These are phyloP conservation scores for Chlorodrepanis virens DNA, from an alignment of 2,113 vertebrate species.

Conservation along the genomic window DNA sequence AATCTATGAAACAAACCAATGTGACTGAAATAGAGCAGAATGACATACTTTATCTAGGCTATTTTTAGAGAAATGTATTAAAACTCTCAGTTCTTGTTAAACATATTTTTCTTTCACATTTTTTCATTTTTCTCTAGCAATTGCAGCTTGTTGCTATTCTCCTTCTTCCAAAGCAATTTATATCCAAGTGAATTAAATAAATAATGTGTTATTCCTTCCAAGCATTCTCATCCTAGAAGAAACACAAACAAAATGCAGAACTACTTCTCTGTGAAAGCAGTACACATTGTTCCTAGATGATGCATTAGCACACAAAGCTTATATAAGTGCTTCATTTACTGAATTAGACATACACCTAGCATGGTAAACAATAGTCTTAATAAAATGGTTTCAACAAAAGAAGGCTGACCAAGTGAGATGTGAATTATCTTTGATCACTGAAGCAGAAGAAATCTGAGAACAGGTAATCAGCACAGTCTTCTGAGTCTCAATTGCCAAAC, in stretches of 20 bases:
- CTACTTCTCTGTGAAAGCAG: not conserved
- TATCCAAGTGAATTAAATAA: not conserved
- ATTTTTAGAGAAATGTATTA: slow-evolving; percentile 37
- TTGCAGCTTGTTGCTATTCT: not conserved
- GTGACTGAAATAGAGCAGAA: slow-evolving; percentile 51
- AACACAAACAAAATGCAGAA: not conserved
- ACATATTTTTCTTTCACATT: not conserved
- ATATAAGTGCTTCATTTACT: not conserved
- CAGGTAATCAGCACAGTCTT: fast-evolving
- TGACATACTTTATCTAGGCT: slow-evolving; percentile 26
- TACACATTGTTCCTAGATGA: not conserved
- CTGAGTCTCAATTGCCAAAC: not conserved
- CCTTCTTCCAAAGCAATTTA: not conserved
- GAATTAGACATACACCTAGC: not conserved
- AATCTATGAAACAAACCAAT: slow-evolving; percentile 10
- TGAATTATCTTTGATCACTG: not conserved
- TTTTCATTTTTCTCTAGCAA: not conserved
- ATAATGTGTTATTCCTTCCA: not conserved
- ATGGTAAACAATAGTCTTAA: not conserved
- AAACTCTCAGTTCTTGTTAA: not conserved
- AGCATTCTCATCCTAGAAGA: not conserved
- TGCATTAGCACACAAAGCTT: not conserved
- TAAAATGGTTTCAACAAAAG: not conserved
- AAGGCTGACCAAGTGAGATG: not conserved
- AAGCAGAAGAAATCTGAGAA: not conserved